Evolutionary conservation across 2,888 invertebrate species (phyloP).

Genomic region (Nomada goodeniana): DNA sequence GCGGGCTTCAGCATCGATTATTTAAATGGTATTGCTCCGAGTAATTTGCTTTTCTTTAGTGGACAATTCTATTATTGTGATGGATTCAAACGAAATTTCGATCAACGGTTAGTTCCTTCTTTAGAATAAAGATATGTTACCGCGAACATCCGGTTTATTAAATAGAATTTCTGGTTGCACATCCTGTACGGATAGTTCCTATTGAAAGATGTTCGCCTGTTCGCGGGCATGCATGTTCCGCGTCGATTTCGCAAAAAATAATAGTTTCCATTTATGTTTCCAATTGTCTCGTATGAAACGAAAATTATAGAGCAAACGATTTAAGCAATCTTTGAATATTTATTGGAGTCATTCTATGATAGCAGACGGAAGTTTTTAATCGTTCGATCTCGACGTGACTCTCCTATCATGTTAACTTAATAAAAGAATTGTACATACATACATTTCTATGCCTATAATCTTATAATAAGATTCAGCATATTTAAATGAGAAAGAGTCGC

Average conservation of each 20-base stretch:
- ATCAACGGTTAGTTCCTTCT: conserved; percentile 1
- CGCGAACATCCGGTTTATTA: neutral
- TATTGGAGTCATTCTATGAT: conserved; percentile 18
- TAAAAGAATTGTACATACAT: conserved; percentile 45
- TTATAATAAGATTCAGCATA: conserved; percentile 52
- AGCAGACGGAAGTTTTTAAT: conserved; percentile 40
- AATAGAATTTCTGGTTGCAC: neutral
- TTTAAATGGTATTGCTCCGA: conserved; percentile 11
- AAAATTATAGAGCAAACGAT: neutral
- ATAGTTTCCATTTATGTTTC: neutral
- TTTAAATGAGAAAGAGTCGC: conserved; percentile 36
- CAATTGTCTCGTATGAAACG: neutral
- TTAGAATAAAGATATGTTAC: neutral
- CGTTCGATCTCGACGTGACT: conserved; percentile 63
- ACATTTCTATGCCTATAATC: conserved; percentile 36
- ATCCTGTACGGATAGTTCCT: conserved; percentile 31
- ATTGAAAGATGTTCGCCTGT: neutral
- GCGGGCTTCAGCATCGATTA: neutral
- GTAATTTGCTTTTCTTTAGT: neutral
- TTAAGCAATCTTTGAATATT: conserved; percentile 12
- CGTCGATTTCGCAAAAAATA: neutral
- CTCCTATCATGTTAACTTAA: conserved; percentile 51
- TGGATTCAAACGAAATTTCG: neutral
- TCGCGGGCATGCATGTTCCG: neutral
- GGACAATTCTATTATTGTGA: neutral